A percentile compares a stretch with the other conserved stretches of the same genome.
Conservation (phyloP, 2,797 vertebrate genomes). For the Sebastes variabilis region DNA sequence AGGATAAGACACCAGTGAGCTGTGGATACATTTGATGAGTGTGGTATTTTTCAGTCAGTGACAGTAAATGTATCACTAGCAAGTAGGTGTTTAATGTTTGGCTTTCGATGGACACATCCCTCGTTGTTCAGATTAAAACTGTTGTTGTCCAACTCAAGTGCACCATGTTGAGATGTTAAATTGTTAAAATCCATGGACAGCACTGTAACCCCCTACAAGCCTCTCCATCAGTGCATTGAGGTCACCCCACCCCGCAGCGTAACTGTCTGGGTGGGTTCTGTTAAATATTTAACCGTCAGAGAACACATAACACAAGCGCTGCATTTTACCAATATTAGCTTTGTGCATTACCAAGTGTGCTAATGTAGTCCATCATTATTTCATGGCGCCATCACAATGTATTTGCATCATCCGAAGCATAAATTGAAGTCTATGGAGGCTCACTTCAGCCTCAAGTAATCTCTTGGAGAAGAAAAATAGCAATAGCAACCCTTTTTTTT, state of each 20-base stretch:
- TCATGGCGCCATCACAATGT: slow-evolving; percentile 54
- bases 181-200: slow-evolving; percentile 11
- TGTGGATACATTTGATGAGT: background rate
- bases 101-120: background rate
- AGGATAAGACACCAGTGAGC: background rate
- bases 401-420: slow-evolving; percentile 54
- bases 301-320: slow-evolving; percentile 42
- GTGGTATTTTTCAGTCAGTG: background rate
- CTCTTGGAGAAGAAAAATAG: background rate
- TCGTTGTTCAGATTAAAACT: background rate
- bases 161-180: background rate
- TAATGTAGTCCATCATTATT: slow-evolving; percentile 73
- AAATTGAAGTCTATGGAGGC: slow-evolving; percentile 23
- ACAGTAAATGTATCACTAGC: background rate
- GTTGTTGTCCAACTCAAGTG: background rate
- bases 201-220: slow-evolving; percentile 22
- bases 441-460: slow-evolving; percentile 19
- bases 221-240: slow-evolving; percentile 46
- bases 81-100: background rate
- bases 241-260: slow-evolving; percentile 50
- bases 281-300: slow-evolving; percentile 69
- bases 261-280: slow-evolving; percentile 58
- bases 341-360: slow-evolving; percentile 63
- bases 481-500: background rate
- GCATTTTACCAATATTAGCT: slow-evolving; percentile 64